Percentiles rank a stretch among this genome's conserved stretches.
phyloP scores from a whole-genome alignment of 2,797 vertebrate species.

The Sebastes trivittatus region DNA sequence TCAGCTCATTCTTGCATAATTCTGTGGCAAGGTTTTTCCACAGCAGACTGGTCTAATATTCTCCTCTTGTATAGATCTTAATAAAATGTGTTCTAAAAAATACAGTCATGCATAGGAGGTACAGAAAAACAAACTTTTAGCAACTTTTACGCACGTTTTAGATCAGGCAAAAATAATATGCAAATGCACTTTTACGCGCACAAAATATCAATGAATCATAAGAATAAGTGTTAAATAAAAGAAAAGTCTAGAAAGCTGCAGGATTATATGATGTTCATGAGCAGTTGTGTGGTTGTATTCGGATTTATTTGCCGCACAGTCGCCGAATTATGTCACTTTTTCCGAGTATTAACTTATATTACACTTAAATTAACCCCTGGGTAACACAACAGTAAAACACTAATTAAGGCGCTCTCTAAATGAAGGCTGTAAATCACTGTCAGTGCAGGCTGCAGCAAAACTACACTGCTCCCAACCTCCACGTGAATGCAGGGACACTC shows the following conservation, averaged over 20 bases:
- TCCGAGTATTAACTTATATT: constrained; percentile 68
- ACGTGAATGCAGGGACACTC: constrained; percentile 22
- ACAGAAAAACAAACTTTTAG: neutral
- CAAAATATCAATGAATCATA: neutral
- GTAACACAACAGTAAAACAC: constrained; percentile 76
- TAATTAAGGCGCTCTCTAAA: constrained; percentile 81
- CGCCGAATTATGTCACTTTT: constrained; percentile 40
- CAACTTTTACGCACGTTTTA: constrained; percentile 60
- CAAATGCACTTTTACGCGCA: constrained; percentile 29
- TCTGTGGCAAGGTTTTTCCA: constrained; percentile 12
- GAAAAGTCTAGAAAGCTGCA: neutral
- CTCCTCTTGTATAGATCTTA: neutral
- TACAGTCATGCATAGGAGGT: neutral
- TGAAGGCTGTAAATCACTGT: constrained; percentile 76
- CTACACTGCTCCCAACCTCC: constrained; percentile 47
- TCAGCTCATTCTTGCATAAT: constrained; percentile 39
- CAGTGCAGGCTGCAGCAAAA: constrained; percentile 36
- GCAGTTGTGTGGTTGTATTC: neutral
- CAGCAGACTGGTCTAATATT: neutral
- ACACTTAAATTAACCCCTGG: constrained; percentile 69
- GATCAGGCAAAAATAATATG: neutral
- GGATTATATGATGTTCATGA: neutral
- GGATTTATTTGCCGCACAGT: constrained; percentile 16
- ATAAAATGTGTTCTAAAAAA: neutral
- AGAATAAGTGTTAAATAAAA: neutral